These are phyloP conservation scores for Aeoliscus strigatus DNA, from an alignment of 2,797 vertebrate species.

Conservation along the genomic window DNA sequence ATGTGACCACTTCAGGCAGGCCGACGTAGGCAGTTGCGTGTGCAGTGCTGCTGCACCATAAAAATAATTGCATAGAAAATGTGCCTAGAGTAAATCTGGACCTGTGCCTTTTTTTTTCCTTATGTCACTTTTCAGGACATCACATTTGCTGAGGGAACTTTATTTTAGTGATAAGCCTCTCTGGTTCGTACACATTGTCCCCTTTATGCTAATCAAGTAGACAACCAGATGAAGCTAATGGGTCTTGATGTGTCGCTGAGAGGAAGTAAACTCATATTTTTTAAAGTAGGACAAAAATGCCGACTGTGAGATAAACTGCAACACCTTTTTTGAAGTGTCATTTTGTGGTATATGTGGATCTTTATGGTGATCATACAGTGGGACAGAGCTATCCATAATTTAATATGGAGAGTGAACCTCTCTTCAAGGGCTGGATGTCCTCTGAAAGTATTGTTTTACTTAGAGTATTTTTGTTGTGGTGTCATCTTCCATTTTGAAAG, in stretches of 20 bases:
- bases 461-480: too few species aligned
- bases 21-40: slow-evolving; percentile 10
- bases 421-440: slow-evolving; percentile 22
- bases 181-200: slow-evolving; percentile 22
- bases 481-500: not conserved
- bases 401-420: slow-evolving; percentile 36
- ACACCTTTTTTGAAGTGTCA: slow-evolving; percentile 14
- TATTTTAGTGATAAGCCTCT: slow-evolving; percentile 23
- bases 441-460: slow-evolving; percentile 37
- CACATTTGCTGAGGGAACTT: slow-evolving; percentile 21
- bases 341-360: not conserved
- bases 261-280: slow-evolving; percentile 17
- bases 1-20: slow-evolving; percentile 7
- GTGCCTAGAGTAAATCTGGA: slow-evolving; percentile 37
- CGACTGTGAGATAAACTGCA: slow-evolving; percentile 30
- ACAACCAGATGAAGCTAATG: slow-evolving; percentile 37
- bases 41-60: slow-evolving; percentile 8
- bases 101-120: slow-evolving; percentile 16
- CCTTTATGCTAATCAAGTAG: slow-evolving; percentile 22
- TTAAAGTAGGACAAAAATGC: slow-evolving; percentile 36
- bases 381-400: slow-evolving; percentile 54
- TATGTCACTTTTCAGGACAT: slow-evolving; percentile 40
- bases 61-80: slow-evolving; percentile 31
- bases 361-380: slow-evolving; percentile 42
- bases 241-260: slow-evolving; percentile 27